Conservation (phyloP, 2,797 vertebrate species). For the Iguana delicatissima region DNA sequence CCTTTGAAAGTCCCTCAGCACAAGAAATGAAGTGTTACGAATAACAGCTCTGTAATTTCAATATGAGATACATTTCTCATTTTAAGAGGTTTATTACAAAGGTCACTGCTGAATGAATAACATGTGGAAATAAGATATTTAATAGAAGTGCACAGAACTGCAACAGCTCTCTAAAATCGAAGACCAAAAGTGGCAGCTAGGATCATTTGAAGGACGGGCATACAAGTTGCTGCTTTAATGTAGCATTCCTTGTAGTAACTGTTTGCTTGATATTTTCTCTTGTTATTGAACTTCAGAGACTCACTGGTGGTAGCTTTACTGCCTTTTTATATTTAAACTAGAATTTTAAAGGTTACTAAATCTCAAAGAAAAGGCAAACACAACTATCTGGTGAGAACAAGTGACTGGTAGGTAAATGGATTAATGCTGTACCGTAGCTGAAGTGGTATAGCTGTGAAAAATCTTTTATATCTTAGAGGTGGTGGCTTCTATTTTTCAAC, state of each 20-base stretch:
- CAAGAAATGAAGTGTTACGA: constrained; percentile 64
- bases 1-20: constrained; percentile 65
- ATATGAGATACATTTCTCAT: constrained; percentile 65
- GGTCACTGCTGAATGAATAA: constrained; percentile 73
- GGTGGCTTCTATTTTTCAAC: neutral
- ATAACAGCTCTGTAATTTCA: constrained; percentile 67
- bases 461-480: constrained; percentile 21
- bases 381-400: neutral
- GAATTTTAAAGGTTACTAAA: constrained; percentile 28
- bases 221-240: constrained; percentile 34
- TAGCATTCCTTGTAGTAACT: constrained; percentile 7
- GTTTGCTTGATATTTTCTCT: constrained; percentile 4
- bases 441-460: neutral
- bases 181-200: constrained; percentile 31
- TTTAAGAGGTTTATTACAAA: constrained; percentile 73
- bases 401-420: neutral
- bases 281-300: constrained; percentile 25
- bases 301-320: constrained; percentile 47
- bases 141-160: constrained; percentile 57
- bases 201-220: constrained; percentile 58
- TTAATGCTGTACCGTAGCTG: constrained; percentile 1
- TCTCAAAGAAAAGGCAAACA: neutral
- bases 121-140: constrained; percentile 69
- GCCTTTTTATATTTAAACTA: constrained; percentile 29
- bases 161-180: constrained; percentile 56